A percentile compares a stretch with the other conserved stretches of the same genome.
Conservation (phyloP, 2,113 vertebrate genomes). For the Phyllopteryx taeniolatus region DNA sequence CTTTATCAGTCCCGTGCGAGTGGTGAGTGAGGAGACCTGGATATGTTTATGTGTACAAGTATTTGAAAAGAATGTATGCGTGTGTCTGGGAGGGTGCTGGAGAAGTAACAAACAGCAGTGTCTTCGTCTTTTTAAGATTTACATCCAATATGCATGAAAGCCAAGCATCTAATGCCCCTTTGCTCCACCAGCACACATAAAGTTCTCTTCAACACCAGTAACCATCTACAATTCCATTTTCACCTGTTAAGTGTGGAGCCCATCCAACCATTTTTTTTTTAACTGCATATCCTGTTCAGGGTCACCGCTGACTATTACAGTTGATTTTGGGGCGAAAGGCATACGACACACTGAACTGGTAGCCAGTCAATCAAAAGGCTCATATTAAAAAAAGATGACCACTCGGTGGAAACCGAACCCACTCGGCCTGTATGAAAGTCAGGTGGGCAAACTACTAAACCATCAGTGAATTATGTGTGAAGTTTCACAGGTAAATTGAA, state of each 20-base stretch:
- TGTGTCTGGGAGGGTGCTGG: slow-evolving; percentile 9
- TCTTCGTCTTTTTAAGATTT: slow-evolving; percentile 26
- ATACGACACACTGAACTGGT: not conserved
- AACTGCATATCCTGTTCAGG: not conserved
- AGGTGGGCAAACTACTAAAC: not conserved
- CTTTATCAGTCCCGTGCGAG: slow-evolving; percentile 44
- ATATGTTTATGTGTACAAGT: slow-evolving; percentile 23
- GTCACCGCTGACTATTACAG: not conserved
- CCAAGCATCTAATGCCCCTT: slow-evolving; percentile 28
- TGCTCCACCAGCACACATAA: slow-evolving; percentile 37
- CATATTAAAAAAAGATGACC: not conserved
- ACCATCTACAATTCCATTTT: slow-evolving; percentile 46
- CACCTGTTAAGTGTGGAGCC: slow-evolving; percentile 6
- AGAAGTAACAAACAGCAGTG: slow-evolving; percentile 13
- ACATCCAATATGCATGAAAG: slow-evolving; percentile 48
- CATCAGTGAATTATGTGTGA: slow-evolving; percentile 25
- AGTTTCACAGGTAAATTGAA: slow-evolving; percentile 44
- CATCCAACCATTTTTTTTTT: not conserved
- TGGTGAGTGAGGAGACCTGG: slow-evolving; percentile 13
- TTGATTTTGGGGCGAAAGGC: not conserved
- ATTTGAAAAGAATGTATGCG: slow-evolving; percentile 16
- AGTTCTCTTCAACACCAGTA: slow-evolving; percentile 29
- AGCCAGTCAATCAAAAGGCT: not conserved
- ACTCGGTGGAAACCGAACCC: not conserved
- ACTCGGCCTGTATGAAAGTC: not conserved